phyloP scores from a whole-genome alignment of 2,888 invertebrate genomes.

The Masnerella sp. region DNA sequence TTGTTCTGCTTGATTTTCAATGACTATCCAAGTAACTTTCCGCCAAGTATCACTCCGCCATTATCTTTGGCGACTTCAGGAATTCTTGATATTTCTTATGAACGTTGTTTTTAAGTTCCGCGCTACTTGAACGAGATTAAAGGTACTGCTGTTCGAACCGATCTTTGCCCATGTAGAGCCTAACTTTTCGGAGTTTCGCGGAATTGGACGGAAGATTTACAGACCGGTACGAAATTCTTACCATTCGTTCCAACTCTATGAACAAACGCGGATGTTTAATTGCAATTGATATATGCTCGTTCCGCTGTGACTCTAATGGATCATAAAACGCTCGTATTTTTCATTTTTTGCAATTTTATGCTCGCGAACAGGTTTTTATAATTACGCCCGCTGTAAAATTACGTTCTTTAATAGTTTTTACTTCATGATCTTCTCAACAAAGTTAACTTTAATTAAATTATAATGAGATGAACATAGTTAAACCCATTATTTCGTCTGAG shows the following conservation, averaged over 20 bases:
- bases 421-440: too few relatives aligned
- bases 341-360: constrained; percentile 9
- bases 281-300: constrained; percentile 23
- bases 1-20: constrained; percentile 58
- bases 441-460: too few relatives aligned
- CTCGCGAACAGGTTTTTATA: neutral
- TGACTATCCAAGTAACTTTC: constrained; percentile 49
- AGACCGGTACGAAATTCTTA: constrained; percentile 28
- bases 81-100: constrained; percentile 48
- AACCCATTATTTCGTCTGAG: too few relatives aligned
- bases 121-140: constrained; percentile 41
- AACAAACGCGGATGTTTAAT: constrained; percentile 17
- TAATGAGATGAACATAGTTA: too few relatives aligned
- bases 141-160: constrained; percentile 40
- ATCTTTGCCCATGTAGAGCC: constrained; percentile 27
- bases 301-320: constrained; percentile 2
- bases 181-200: constrained; percentile 27
- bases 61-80: constrained; percentile 43
- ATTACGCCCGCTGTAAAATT: neutral
- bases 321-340: constrained; percentile 16
- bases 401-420: neutral
- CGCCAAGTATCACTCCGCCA: constrained; percentile 47
- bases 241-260: constrained; percentile 22
- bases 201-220: constrained; percentile 19
- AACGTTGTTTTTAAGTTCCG: constrained; percentile 46